Conservation (phyloP, 1,140 invertebrate genomes). For the Centruroides sculpturatus region DNA sequence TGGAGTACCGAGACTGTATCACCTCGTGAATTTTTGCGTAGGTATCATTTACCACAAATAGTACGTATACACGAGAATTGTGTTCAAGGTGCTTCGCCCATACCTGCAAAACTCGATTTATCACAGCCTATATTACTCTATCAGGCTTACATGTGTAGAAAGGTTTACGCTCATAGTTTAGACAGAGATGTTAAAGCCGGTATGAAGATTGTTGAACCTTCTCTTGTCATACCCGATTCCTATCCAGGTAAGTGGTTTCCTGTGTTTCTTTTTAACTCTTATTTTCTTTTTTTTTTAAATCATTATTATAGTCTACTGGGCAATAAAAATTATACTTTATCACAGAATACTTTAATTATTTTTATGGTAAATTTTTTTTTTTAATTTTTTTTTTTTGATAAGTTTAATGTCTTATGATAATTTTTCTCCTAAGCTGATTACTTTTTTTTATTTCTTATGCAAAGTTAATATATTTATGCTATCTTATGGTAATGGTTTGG, state of each 20-base stretch:
- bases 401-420: too few relatives aligned
- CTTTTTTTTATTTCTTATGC: too few relatives aligned
- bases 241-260: constrained; percentile 12
- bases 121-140: constrained; percentile 14
- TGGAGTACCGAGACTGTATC: constrained; percentile 4
- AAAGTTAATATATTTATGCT: too few relatives aligned
- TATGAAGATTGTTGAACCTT: constrained; percentile 9
- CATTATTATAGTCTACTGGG: too few relatives aligned
- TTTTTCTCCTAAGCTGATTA: too few relatives aligned
- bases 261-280: not conserved
- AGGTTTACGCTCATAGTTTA: constrained; percentile 13
- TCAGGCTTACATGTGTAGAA: constrained; percentile 11
- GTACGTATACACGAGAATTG: constrained; percentile 13
- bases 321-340: too few relatives aligned
- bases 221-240: constrained; percentile 13
- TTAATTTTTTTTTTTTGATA: too few relatives aligned
- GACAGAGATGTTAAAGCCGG: constrained; percentile 10
- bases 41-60: constrained; percentile 13
- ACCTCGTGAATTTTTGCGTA: constrained; percentile 13
- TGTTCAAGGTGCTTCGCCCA: not conserved
- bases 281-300: too few relatives aligned
- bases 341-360: too few relatives aligned
- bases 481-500: too few relatives aligned
- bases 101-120: constrained; percentile 9
- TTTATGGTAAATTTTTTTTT: too few relatives aligned